These are phyloP conservation scores for Aporophyla nigra DNA, from an alignment of 2,888 invertebrate species.

Conservation along the genomic window DNA sequence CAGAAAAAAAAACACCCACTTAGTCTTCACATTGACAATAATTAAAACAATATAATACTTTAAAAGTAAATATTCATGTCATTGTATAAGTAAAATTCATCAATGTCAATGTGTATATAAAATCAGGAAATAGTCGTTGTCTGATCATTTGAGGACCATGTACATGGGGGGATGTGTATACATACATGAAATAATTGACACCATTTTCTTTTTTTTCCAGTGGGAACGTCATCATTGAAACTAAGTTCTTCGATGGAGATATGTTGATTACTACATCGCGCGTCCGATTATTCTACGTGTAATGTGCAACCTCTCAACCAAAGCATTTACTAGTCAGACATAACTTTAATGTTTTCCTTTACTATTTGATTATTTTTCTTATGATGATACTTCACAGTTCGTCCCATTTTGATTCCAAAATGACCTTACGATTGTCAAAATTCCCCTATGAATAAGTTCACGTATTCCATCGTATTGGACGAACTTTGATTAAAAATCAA, in stretches of 20 bases:
- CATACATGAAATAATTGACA: not conserved
- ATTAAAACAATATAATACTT: no score
- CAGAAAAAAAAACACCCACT: no score
- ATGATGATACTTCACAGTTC: slow-evolving; percentile 5
- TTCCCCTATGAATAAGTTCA: slow-evolving; percentile 29
- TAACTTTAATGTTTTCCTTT: slow-evolving; percentile 56
- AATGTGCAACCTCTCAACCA: slow-evolving; percentile 73
- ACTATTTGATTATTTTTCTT: slow-evolving; percentile 40
- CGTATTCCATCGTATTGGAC: slow-evolving; percentile 1
- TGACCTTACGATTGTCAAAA: slow-evolving; percentile 65
- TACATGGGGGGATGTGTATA: no score
- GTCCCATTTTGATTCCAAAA: slow-evolving; percentile 57
- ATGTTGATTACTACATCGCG: slow-evolving; percentile 98
- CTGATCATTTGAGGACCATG: no score
- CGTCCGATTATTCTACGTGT: slow-evolving; percentile 98
- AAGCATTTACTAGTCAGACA: slow-evolving; percentile 80
- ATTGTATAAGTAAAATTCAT: no score
- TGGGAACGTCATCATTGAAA: slow-evolving; percentile 99
- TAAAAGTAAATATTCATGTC: no score
- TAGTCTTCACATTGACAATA: no score
- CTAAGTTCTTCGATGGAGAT: slow-evolving; percentile 98
- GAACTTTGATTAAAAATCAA: slow-evolving; percentile 13
- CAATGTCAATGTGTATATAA: no score
- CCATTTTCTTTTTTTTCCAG: slow-evolving; percentile 90
- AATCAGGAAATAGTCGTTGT: no score